Percentiles rank a stretch among this genome's conserved stretches.
Conservation (phyloP, 1,140 invertebrate species). For the Apis laboriosa region DNA sequence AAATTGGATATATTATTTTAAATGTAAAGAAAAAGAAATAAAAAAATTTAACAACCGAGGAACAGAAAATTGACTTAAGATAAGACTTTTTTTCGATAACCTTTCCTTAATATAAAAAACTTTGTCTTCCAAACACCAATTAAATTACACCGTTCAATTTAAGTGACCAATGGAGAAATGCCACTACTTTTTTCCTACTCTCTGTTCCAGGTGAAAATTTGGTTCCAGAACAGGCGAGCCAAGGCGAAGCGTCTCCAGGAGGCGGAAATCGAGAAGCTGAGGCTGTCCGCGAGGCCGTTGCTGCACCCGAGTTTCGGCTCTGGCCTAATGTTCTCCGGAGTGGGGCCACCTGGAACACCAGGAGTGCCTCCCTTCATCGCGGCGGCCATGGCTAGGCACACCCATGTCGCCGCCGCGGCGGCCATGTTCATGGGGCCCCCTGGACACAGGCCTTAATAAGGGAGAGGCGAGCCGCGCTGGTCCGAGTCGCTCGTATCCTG, state of each 20-base stretch:
- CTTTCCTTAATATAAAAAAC: too few relatives aligned
- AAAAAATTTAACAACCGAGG: too few relatives aligned
- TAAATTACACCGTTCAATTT: too few relatives aligned
- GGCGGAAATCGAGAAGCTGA: conserved; percentile 94
- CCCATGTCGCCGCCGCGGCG: conserved; percentile 78
- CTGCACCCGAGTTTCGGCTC: conserved; percentile 79
- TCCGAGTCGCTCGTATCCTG: conserved; percentile 33
- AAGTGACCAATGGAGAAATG: too few relatives aligned
- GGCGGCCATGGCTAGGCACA: conserved; percentile 80
- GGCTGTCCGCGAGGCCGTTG: conserved; percentile 85
- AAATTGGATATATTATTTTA: too few relatives aligned
- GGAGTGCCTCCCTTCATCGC: conserved; percentile 80
- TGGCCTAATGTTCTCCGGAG: conserved; percentile 79
- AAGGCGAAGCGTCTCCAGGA: conserved; percentile 97
- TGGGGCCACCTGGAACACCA: conserved; percentile 77
- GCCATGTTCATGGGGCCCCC: conserved; percentile 81
- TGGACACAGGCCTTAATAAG: conserved; percentile 77
- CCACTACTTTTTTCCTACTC: background rate
- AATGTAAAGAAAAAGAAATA: too few relatives aligned
- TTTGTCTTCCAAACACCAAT: too few relatives aligned
- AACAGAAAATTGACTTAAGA: too few relatives aligned
- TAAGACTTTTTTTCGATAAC: too few relatives aligned
- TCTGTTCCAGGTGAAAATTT: conserved; percentile 92
- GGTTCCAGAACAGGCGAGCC: conserved; percentile 97
- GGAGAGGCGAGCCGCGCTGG: conserved; percentile 43